Evolutionary conservation across 92 coral and sea anemone genomes (phyloP).

Genomic region (Porites divaricata): DNA sequence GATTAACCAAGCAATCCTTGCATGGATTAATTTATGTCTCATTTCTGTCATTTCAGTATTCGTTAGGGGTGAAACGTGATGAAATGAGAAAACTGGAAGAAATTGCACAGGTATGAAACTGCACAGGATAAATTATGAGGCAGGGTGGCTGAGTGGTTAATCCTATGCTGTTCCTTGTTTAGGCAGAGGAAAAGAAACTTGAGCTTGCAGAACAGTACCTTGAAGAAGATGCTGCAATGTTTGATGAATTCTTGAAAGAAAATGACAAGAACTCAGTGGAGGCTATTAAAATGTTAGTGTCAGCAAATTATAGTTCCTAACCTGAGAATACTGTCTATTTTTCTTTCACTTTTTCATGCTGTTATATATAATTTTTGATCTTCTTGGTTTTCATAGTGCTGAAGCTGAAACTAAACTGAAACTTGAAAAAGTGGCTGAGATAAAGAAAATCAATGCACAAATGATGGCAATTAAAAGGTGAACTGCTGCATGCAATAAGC

Average conservation of each 20-base stretch:
- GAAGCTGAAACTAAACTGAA: constrained; percentile 99
- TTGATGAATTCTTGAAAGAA: constrained; percentile 98
- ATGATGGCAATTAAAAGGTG: constrained; percentile 99
- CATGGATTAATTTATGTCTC: no score
- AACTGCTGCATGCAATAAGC: not conserved
- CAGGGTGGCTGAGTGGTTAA: no score
- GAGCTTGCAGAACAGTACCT: constrained; percentile 99
- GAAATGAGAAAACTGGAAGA: constrained; percentile 99
- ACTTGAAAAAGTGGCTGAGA: constrained; percentile 96
- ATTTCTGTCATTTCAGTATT: constrained; percentile 64
- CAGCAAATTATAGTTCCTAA: not conserved
- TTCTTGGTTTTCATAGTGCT: constrained; percentile 64
- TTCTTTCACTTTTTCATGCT: not conserved
- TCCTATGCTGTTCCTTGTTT: not conserved
- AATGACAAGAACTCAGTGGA: constrained; percentile 99
- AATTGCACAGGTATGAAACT: constrained; percentile 83
- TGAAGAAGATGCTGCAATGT: constrained; percentile 99
- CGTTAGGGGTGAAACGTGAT: constrained; percentile 97
- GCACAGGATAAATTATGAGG: not conserved
- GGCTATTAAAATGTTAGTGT: constrained; percentile 93
- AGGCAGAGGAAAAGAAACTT: constrained; percentile 98
- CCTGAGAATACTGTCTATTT: not conserved
- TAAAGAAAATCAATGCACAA: constrained; percentile 98
- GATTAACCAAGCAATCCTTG: no score
- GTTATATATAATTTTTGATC: no score